Evolutionary conservation across 1,140 invertebrate species (phyloP).

Genomic region (Diabrotica undecimpunctata): DNA sequence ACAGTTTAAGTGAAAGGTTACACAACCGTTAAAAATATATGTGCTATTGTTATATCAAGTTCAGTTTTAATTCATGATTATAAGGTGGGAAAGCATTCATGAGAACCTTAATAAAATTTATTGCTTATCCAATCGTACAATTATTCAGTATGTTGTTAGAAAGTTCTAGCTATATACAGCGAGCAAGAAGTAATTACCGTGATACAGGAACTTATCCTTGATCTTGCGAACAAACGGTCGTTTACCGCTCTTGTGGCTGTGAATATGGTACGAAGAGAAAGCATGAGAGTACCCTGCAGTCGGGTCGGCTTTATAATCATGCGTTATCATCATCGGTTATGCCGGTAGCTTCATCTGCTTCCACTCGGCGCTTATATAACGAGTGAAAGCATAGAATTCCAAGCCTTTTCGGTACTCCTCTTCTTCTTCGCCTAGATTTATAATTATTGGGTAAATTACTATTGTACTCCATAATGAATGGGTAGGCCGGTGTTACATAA

Average conservation of each 20-base stretch:
- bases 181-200: too few species aligned
- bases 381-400: background rate
- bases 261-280: constrained; percentile 2
- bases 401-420: background rate
- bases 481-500: too few species aligned
- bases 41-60: too few species aligned
- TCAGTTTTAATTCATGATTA: too few species aligned
- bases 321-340: background rate
- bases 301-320: background rate
- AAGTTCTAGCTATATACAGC: too few species aligned
- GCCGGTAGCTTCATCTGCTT: background rate
- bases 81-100: too few species aligned
- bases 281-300: background rate
- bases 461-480: background rate
- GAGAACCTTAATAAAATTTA: too few species aligned
- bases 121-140: too few species aligned
- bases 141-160: too few species aligned
- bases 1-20: too few species aligned
- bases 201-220: background rate
- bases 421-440: background rate
- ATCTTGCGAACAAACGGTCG: background rate
- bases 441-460: background rate
- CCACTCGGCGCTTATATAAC: background rate
- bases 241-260: background rate
- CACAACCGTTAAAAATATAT: too few species aligned